phyloP scores from a whole-genome alignment of 2,797 vertebrate species.

The Schizopygopsis pylzovi region DNA sequence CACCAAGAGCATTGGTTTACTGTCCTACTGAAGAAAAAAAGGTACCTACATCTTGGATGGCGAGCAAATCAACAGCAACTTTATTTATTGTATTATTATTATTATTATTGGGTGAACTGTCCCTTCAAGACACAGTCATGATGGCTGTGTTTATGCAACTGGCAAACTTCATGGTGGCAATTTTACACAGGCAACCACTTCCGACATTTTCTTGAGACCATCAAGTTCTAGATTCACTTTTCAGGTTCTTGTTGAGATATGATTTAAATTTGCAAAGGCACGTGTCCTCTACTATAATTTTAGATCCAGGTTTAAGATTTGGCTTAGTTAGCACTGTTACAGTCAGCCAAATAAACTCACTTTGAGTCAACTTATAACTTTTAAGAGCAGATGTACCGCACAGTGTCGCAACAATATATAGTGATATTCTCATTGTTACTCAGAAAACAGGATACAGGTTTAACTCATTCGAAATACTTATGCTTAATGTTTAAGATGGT shows the following conservation, averaged over 20 bases:
- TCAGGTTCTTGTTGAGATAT: slow-evolving; percentile 1
- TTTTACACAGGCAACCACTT: not conserved
- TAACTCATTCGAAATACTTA: too few species aligned
- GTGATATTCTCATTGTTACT: too few species aligned
- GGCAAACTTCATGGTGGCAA: not conserved
- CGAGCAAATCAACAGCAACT: not conserved
- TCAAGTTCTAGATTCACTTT: not conserved
- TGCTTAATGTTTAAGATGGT: too few species aligned
- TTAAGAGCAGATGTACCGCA: slow-evolving; percentile 9
- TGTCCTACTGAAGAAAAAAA: not conserved
- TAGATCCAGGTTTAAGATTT: slow-evolving; percentile 17
- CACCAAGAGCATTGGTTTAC: not conserved
- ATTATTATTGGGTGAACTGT: not conserved
- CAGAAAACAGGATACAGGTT: too few species aligned
- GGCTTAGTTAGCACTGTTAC: slow-evolving; percentile 8
- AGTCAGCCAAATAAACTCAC: slow-evolving; percentile 11
- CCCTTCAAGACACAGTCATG: not conserved
- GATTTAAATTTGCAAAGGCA: not conserved
- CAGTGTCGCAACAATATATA: too few species aligned
- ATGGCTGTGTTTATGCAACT: not conserved
- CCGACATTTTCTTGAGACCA: not conserved
- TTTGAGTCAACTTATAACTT: slow-evolving; percentile 12
- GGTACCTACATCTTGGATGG: not conserved
- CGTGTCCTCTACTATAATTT: not conserved
- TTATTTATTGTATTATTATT: not conserved